Base-by-base conservation (phyloP, 2,888 invertebrate genomes). In the Selenia dentaria region DNA sequence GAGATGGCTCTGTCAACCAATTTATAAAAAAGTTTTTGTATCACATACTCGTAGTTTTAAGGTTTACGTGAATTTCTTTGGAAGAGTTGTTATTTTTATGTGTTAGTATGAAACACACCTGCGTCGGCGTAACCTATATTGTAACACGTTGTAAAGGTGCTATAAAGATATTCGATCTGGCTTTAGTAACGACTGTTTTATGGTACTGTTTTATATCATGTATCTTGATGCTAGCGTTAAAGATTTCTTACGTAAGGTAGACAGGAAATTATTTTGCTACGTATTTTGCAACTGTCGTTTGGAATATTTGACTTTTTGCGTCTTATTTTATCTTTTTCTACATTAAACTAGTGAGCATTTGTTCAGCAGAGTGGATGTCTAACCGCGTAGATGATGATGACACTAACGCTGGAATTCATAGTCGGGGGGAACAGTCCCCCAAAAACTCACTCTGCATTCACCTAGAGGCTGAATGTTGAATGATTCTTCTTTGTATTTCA, bases 121-220 rank as follows among this genome's bases (percentile, higher is more conserved):
- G 48, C 29, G 43, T 45, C 36, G 48, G 24, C 40, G 42, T 48
- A 54, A 37, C 40, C 35, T 55, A 52, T 54, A 43, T 46, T 46
- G 51, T 49, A 49, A 45, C 49, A 51, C 52, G 40, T 45, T 42
- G 45, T 53, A 42, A 47, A 51, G 37, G 44, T 38, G 38, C 49
- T 33, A 42, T 53, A 52, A 55, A 55, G 48, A 42, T 44, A 42
- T 51, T 51, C 51, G 48, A 58, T 58, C 42, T 40, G 36, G 32
- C 20, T 24, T 42, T 40, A 42, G 46, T 39, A 52, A 47, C 45
- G 47, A 26, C 42, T 46, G 37, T 42, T 51, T 51, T 51, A 51
- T 42, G 46, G 31, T 33, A 37, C 29, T 38, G 42, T 37, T 51
- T 51, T 46, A 43, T 39, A 40, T 40, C 40, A 33, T 45, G 38